Base-by-base conservation (phyloP, 2,888 invertebrate genomes). In the Artemia sinica region DNA sequence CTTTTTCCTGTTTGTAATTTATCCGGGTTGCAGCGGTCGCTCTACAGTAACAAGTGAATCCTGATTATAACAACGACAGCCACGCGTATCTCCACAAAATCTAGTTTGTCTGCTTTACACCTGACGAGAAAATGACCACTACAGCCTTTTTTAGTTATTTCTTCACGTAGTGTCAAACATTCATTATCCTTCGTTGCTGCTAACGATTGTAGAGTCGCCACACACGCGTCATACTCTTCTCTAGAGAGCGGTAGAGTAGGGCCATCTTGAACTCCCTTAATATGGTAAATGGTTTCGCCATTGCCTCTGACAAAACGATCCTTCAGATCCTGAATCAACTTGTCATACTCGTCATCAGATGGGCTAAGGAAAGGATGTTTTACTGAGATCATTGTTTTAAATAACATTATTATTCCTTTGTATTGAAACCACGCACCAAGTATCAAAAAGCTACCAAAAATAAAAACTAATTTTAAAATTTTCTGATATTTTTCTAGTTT, bases 1-100 rank as follows among this genome's bases (percentile, higher is more conserved):
- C n/a, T n/a, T n/a, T n/a, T n/a, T n/a, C n/a, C n/a, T n/a, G n/a
- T n/a, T n/a, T n/a, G n/a, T n/a, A n/a, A n/a, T n/a, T n/a, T n/a
- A n/a, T n/a, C n/a, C n/a, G n/a, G n/a, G n/a, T n/a, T n/a, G n/a
- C n/a, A n/a, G n/a, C n/a, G n/a, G n/a, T n/a, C n/a, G n/a, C n/a
- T n/a, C n/a, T n/a, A n/a, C n/a, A n/a, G n/a, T n/a, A n/a, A n/a
- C n/a, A n/a, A n/a, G n/a, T n/a, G n/a, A n/a, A n/a, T n/a, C n/a
- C n/a, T n/a, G n/a, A n/a, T n/a, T n/a, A n/a, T n/a, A n/a, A n/a
- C 98, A 65, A 98, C 96, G 2, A 99, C 98, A 50, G 98, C 97
- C 71, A 98, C 95, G 73, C 94, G 85, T 74, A 95, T 92, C 82
- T 96, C 95, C 83, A 91, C 86, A 76, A 92, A 92, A 80, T 92